phyloP scores from a whole-genome alignment of 2,888 invertebrate genomes.

The Stenotaenia linearis region DNA sequence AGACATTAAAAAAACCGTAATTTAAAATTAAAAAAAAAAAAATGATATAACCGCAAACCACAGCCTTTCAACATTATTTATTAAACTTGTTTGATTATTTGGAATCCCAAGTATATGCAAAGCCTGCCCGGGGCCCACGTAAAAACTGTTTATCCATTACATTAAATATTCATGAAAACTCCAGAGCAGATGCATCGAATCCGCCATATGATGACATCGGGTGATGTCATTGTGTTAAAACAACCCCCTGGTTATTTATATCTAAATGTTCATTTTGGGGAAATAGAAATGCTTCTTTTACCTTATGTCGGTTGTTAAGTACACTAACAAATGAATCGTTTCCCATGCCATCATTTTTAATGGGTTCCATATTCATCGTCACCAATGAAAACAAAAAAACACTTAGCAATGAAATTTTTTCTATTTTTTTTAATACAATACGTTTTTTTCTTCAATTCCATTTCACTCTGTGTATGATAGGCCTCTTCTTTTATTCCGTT shows the following conservation, averaged over 20 bases:
- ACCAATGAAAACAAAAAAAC: slow-evolving; percentile 5
- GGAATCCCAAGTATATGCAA: neutral
- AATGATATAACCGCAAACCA: neutral
- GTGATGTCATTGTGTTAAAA: slow-evolving; percentile 16
- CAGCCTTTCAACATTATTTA: neutral
- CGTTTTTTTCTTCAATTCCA: slow-evolving; percentile 8
- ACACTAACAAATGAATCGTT: neutral
- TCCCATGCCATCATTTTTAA: neutral
- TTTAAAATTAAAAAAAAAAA: neutral
- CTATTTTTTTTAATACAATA: neutral
- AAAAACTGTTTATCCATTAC: slow-evolving; percentile 23
- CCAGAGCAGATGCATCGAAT: slow-evolving; percentile 17
- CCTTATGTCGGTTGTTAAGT: neutral
- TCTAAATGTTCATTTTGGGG: neutral
- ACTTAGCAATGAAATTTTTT: slow-evolving; percentile 4
- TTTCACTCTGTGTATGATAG: slow-evolving; percentile 6
- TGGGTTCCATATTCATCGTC: neutral
- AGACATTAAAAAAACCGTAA: too few relatives aligned
- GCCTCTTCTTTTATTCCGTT: neutral
- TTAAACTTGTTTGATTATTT: slow-evolving; percentile 14
- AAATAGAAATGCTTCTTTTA: neutral
- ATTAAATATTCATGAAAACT: slow-evolving; percentile 21
- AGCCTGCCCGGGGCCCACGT: neutral
- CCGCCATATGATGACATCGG: slow-evolving; percentile 3
- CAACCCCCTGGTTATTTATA: neutral